phyloP scores from a whole-genome alignment of 2,113 vertebrate genomes.

The Struthidea cinerea region DNA sequence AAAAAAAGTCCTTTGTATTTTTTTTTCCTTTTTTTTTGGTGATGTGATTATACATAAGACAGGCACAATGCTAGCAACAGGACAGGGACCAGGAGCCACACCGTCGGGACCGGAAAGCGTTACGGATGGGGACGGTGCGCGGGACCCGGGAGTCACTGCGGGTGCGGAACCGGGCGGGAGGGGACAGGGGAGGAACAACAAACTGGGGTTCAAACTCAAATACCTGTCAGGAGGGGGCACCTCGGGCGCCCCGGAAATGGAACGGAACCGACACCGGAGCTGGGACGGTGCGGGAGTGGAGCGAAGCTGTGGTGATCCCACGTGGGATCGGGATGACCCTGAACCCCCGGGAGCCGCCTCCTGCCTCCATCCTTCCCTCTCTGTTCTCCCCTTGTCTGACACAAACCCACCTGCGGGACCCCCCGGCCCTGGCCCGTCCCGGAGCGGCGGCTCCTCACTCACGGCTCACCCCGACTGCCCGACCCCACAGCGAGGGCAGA shows the following conservation, averaged over 20 bases:
- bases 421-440: background rate
- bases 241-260: background rate
- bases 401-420: background rate
- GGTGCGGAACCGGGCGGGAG: background rate
- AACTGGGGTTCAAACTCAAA: background rate
- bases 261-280: background rate
- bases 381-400: background rate
- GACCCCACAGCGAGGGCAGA: background rate
- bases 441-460: background rate
- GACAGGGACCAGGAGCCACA: slow-evolving; percentile 57
- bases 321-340: rapidly evolving
- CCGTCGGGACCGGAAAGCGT: background rate
- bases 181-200: background rate
- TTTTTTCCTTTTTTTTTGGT: slow-evolving; percentile 61
- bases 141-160: background rate
- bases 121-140: background rate
- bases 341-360: background rate
- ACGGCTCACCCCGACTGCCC: background rate
- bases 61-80: slow-evolving; percentile 68
- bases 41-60: slow-evolving; percentile 71
- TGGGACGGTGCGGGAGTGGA: background rate
- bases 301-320: background rate
- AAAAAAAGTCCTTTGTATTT: slow-evolving; percentile 36
- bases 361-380: background rate
- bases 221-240: background rate